These are phyloP conservation scores for Microplitis deprimator DNA, from an alignment of 2,888 invertebrate genomes.

Conservation along the genomic window DNA sequence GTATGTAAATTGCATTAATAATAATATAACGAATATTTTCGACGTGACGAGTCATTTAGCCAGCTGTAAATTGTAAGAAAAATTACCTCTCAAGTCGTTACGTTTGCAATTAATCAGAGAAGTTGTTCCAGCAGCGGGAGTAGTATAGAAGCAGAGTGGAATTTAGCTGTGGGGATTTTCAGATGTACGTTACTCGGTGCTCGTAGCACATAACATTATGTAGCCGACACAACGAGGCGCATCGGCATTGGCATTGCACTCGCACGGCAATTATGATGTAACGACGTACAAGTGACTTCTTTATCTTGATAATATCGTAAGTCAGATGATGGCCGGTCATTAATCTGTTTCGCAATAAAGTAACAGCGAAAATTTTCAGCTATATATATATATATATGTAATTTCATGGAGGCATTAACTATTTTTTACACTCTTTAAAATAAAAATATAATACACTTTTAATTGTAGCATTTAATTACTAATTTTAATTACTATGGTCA, in stretches of 20 bases:
- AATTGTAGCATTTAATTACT: background rate
- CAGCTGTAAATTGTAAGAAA: background rate
- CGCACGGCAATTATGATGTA: slow-evolving; percentile 42
- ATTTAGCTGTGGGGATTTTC: slow-evolving; percentile 39
- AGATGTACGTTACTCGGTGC: slow-evolving; percentile 13
- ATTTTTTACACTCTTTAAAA: background rate
- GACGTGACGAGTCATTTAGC: slow-evolving; percentile 13
- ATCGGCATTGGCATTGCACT: slow-evolving; percentile 47
- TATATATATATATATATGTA: background rate
- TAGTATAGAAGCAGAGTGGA: background rate
- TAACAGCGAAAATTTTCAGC: background rate
- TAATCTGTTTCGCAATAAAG: slow-evolving; percentile 18
- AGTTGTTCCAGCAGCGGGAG: background rate
- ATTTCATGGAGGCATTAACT: background rate
- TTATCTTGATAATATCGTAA: slow-evolving; percentile 30
- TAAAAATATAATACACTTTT: background rate
- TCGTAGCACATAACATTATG: background rate
- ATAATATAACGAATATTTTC: background rate
- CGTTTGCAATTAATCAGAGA: slow-evolving; percentile 23
- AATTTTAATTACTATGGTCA: no score
- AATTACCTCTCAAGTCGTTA: slow-evolving; percentile 12
- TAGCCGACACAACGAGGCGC: slow-evolving; percentile 28
- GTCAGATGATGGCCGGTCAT: slow-evolving; percentile 32
- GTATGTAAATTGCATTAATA: no score
- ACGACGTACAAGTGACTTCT: slow-evolving; percentile 39